Percentiles rank a stretch among this genome's conserved stretches.
Conservation (phyloP, 2,113 vertebrate genomes). For the Beaufortia kweichowensis region DNA sequence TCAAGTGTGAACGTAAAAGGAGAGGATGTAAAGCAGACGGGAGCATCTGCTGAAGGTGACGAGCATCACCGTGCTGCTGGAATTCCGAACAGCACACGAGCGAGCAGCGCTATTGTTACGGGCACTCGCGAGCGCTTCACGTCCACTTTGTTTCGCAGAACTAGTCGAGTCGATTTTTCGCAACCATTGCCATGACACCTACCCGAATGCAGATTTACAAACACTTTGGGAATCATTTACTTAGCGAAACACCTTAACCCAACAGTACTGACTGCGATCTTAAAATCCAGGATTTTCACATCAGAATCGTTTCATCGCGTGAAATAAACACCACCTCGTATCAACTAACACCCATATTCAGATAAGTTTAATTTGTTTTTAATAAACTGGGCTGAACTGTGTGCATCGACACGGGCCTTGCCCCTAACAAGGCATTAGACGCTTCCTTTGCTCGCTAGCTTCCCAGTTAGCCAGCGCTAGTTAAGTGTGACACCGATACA, state of each 20-base stretch:
- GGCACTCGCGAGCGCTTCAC: not conserved
- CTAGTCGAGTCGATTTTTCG: not conserved
- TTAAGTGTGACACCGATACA: conserved; percentile 44
- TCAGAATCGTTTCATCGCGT: not conserved
- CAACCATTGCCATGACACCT: not conserved
- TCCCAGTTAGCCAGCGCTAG: conserved; percentile 48
- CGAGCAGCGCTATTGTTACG: conserved; percentile 21
- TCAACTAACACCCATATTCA: not conserved
- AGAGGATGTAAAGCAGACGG: conserved; percentile 18
- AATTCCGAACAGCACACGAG: conserved; percentile 15
- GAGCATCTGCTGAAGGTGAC: conserved; percentile 27
- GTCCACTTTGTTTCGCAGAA: not conserved
- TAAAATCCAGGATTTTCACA: not conserved
- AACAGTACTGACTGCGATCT: not conserved
- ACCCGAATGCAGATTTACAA: not conserved
- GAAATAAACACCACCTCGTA: not conserved
- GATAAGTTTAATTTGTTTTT: not conserved
- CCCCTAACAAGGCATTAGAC: conserved; percentile 33
- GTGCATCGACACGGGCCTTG: conserved; percentile 39
- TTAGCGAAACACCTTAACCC: not conserved
- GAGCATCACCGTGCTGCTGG: not conserved
- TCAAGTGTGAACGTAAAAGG: not conserved
- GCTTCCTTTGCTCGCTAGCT: conserved; percentile 47
- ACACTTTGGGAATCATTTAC: not conserved
- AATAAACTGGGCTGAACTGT: not conserved